phyloP scores from a whole-genome alignment of 2,888 invertebrate species.

The Myopa tessellatipennis region DNA sequence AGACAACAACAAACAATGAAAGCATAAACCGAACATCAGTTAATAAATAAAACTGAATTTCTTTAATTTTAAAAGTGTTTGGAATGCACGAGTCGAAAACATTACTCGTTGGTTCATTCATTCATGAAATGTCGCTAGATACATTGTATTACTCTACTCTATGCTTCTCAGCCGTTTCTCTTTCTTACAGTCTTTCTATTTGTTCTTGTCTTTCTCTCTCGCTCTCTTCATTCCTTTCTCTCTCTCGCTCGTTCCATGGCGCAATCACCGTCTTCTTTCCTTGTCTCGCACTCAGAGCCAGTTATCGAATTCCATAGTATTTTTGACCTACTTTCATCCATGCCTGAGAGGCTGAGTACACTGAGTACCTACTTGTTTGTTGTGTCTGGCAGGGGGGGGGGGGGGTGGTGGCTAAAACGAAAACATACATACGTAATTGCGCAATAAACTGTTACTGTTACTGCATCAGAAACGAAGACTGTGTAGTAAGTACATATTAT shows the following conservation, averaged over 20 bases:
- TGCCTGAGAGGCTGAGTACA: too few relatives aligned
- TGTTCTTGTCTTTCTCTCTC: not conserved
- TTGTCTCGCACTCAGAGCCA: not conserved
- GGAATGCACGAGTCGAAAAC: too few relatives aligned
- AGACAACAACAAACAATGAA: too few relatives aligned
- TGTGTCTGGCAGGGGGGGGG: not conserved
- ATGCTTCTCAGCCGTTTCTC: not conserved
- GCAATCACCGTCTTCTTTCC: not conserved
- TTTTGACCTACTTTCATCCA: slow-evolving; percentile 3
- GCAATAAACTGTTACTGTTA: slow-evolving; percentile 13
- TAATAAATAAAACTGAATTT: too few relatives aligned
- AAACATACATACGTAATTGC: not conserved
- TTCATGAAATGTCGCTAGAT: too few relatives aligned
- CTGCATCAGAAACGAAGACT: too few relatives aligned
- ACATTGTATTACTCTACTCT: too few relatives aligned
- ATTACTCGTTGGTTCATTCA: too few relatives aligned
- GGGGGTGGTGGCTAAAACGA: not conserved
- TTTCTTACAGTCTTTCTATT: not conserved
- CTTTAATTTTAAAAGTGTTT: too few relatives aligned
- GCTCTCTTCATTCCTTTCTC: not conserved
- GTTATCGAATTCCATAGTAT: not conserved
- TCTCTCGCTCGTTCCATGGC: not conserved
- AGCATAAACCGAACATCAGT: too few relatives aligned
- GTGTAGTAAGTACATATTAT: too few relatives aligned
- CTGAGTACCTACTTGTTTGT: not conserved